A percentile compares a stretch with the other conserved stretches of the same genome.
phyloP scores from a whole-genome alignment of 2,888 invertebrate genomes.

The Nipponacmea schrenckii region DNA sequence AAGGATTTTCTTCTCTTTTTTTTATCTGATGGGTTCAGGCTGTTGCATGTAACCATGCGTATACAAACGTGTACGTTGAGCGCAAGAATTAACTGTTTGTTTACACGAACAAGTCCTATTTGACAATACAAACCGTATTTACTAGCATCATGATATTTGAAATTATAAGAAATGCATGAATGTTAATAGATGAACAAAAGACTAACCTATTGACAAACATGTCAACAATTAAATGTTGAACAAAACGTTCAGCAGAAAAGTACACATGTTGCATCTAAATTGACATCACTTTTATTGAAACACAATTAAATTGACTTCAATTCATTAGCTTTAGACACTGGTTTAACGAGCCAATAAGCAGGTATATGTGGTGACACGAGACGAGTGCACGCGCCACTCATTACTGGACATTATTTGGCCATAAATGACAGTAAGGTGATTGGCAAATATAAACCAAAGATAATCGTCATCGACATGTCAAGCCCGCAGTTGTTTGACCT shows the following conservation, averaged over 20 bases:
- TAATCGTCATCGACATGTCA: not conserved
- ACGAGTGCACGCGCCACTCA: not conserved
- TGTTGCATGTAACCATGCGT: too few relatives aligned
- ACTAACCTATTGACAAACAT: not conserved
- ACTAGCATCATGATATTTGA: too few relatives aligned
- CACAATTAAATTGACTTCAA: not conserved
- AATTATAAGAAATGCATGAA: too few relatives aligned
- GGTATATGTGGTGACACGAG: constrained; percentile 2
- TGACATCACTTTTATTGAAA: constrained; percentile 4
- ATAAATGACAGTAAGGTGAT: not conserved
- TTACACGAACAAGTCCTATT: too few relatives aligned
- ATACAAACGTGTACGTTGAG: too few relatives aligned
- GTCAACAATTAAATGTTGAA: not conserved
- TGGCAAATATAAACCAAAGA: not conserved
- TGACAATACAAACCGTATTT: too few relatives aligned
- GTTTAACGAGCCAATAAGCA: constrained; percentile 1
- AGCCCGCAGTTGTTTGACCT: constrained; percentile 1
- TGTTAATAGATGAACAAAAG: too few relatives aligned
- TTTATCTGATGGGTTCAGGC: too few relatives aligned
- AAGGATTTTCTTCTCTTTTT: too few relatives aligned
- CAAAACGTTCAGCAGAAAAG: not conserved
- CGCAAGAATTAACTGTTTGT: too few relatives aligned
- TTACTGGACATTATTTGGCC: not conserved
- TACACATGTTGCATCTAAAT: not conserved
- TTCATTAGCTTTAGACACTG: not conserved